A percentile compares a stretch with the other conserved stretches of the same genome.
Conservation (phyloP, 2,888 invertebrate species). For the Tortrix viridana region DNA sequence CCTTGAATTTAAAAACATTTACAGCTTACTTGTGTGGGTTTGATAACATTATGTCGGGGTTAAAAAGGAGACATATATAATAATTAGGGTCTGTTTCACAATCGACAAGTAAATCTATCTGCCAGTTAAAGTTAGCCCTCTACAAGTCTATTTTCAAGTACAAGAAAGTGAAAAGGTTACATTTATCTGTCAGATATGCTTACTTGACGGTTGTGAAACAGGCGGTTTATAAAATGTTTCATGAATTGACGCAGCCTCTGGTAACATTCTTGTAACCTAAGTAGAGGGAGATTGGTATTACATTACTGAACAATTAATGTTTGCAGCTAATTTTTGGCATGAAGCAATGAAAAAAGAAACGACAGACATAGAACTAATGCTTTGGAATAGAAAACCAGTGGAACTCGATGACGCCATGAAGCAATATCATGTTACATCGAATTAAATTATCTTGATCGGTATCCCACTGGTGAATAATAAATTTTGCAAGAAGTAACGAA, state of each 20-base stretch:
- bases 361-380: constrained; percentile 64
- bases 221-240: no score
- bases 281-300: constrained; percentile 71
- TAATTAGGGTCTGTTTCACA: no score
- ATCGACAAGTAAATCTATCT: no score
- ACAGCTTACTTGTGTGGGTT: neutral
- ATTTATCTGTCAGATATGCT: no score
- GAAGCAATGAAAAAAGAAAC: constrained; percentile 74
- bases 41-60: neutral
- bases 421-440: constrained; percentile 19
- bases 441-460: constrained; percentile 21
- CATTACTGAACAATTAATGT: constrained; percentile 71
- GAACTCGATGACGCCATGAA: constrained; percentile 45
- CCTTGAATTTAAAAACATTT: no score
- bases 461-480: constrained; percentile 47
- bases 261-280: constrained; percentile 70
- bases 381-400: constrained; percentile 80
- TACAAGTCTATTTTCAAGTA: no score
- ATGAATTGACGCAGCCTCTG: constrained; percentile 54
- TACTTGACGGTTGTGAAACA: no score
- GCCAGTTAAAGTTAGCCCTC: no score
- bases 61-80: neutral
- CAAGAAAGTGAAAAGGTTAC: no score
- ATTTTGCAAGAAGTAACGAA: constrained; percentile 48
- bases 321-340: constrained; percentile 81